Conservation (phyloP, 2,888 invertebrate genomes). For the Octonoba sinensis region DNA sequence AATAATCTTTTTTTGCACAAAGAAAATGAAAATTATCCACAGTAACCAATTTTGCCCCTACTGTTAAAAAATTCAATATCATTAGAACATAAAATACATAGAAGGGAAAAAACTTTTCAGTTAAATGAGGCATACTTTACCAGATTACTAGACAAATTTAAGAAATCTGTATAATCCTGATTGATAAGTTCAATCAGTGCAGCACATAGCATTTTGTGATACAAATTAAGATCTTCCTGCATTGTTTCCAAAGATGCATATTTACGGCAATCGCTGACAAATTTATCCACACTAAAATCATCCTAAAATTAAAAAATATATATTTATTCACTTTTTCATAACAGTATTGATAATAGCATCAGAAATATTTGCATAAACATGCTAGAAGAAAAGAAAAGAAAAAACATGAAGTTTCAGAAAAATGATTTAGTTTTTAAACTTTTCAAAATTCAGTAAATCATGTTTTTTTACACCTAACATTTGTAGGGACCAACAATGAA, state of each 20-base stretch:
- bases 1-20: too few species aligned
- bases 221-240: constrained; percentile 89
- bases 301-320: constrained; percentile 28
- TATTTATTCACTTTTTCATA: background rate
- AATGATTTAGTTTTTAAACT: too few species aligned
- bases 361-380: background rate
- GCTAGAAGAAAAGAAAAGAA: too few species aligned
- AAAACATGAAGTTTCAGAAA: too few species aligned
- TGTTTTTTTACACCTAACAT: too few species aligned
- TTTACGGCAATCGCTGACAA: constrained; percentile 81
- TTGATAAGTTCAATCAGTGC: constrained; percentile 98
- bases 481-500: too few species aligned
- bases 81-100: background rate
- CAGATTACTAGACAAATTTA: constrained; percentile 93
- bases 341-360: background rate
- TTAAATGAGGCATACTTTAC: constrained; percentile 71
- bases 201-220: constrained; percentile 89
- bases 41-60: too few species aligned
- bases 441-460: too few species aligned
- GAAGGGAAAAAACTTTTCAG: background rate
- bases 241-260: constrained; percentile 85
- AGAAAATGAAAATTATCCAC: too few species aligned
- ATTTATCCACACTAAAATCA: constrained; percentile 90
- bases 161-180: constrained; percentile 97
- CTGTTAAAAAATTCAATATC: too few species aligned